Evolutionary conservation across 92 coral and sea anemone genomes (phyloP).

Genomic region (Scolanthus callimorphus): DNA sequence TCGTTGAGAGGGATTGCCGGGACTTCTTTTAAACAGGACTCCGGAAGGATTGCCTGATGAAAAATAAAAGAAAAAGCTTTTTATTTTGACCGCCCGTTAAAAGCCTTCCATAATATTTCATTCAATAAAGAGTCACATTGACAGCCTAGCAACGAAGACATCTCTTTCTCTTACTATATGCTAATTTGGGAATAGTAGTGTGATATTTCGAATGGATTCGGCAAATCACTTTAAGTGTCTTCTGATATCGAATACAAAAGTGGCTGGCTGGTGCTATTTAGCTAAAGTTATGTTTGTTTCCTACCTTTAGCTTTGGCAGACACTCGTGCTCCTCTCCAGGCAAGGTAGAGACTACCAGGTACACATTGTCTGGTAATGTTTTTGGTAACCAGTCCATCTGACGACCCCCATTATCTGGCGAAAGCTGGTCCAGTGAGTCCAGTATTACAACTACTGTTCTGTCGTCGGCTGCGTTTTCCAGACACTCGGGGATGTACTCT

Average conservation of each 20-base stretch:
- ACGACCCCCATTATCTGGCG: constrained; percentile 81
- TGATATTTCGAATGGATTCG: too few relatives aligned
- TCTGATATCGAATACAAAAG: too few relatives aligned
- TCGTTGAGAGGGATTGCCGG: constrained; percentile 71
- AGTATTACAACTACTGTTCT: constrained; percentile 77
- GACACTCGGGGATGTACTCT: constrained; percentile 71
- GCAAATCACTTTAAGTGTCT: too few relatives aligned
- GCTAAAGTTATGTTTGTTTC: too few relatives aligned
- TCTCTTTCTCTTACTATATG: too few relatives aligned
- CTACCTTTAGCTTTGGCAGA: constrained; percentile 85
- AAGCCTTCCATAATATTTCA: too few relatives aligned
- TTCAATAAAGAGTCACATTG: too few relatives aligned
- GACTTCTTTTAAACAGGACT: constrained; percentile 65
- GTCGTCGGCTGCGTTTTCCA: constrained; percentile 64
- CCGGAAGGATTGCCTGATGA: constrained; percentile 61
- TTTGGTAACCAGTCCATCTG: constrained; percentile 92
- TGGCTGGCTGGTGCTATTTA: too few relatives aligned
- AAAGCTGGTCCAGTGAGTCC: constrained; percentile 94
- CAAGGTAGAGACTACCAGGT: constrained; percentile 77
- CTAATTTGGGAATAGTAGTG: too few relatives aligned
- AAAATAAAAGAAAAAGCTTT: too few relatives aligned
- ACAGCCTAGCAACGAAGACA: too few relatives aligned
- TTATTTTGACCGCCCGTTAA: too few relatives aligned
- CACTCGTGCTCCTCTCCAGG: constrained; percentile 78
- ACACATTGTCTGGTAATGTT: constrained; percentile 62